Percentiles rank a stretch among this genome's conserved stretches.
These are phyloP conservation scores for Limosa lapponica DNA, from an alignment of 2,797 vertebrate genomes.

Conservation along the genomic window DNA sequence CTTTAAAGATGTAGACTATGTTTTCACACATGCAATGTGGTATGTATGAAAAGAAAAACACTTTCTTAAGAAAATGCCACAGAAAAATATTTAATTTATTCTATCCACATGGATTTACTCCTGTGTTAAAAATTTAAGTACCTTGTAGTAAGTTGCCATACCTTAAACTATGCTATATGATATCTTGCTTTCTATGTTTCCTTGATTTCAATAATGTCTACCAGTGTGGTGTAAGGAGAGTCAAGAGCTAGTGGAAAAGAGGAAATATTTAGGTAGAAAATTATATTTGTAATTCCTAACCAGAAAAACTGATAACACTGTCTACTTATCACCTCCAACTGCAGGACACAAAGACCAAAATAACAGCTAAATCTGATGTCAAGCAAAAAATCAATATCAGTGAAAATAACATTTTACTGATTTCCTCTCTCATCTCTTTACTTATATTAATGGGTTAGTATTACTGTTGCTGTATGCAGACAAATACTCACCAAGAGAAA, in stretches of 20 bases:
- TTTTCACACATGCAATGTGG: neutral
- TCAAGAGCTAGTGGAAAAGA: neutral
- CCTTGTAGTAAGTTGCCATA: neutral
- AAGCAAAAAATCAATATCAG: neutral
- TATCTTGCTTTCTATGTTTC: neutral
- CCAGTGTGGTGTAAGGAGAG: neutral
- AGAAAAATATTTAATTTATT: neutral
- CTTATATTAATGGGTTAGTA: accelerated
- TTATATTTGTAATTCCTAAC: neutral
- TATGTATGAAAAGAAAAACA: neutral
- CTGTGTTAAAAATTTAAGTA: neutral
- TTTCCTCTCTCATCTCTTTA: neutral
- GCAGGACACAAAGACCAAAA: neutral
- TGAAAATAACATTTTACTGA: neutral
- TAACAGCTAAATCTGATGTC: neutral
- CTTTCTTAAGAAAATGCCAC: neutral
- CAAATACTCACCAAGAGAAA: neutral
- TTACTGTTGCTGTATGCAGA: neutral
- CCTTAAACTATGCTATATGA: neutral
- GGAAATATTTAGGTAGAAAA: neutral
- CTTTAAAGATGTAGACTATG: neutral
- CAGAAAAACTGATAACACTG: neutral
- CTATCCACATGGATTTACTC: neutral
- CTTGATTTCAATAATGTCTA: neutral
- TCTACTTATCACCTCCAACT: neutral